Percentiles rank a stretch among this genome's conserved stretches.
Evolutionary conservation across 1,140 invertebrate genomes (phyloP).

Genomic region (Lanistes nyassanus): DNA sequence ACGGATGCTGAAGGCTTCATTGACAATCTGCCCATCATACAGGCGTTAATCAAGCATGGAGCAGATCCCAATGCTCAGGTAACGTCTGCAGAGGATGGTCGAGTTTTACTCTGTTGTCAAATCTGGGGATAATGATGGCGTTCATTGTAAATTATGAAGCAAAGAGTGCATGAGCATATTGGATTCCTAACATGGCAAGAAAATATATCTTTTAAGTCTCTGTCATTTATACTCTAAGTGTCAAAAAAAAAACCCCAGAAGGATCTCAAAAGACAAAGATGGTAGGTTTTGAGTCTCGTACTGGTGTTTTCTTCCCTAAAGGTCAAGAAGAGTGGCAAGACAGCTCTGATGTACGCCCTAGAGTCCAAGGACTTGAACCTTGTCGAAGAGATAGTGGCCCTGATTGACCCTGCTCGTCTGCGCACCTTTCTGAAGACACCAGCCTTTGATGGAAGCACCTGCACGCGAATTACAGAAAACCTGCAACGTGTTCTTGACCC

Average conservation of each 20-base stretch:
- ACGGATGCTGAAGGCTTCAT: conserved; percentile 25
- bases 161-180: no score
- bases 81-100: no score
- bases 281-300: neutral
- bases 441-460: conserved; percentile 53
- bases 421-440: conserved; percentile 46
- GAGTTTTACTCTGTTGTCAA: no score
- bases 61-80: conserved; percentile 57
- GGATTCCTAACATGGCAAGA: no score
- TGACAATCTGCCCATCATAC: conserved; percentile 51
- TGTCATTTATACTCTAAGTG: neutral
- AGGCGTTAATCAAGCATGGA: conserved; percentile 47
- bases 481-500: conserved; percentile 36
- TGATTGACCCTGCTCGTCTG: conserved; percentile 45
- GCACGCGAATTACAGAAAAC: conserved; percentile 49
- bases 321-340: conserved; percentile 60
- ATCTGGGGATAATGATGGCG: no score
- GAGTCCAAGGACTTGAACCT: conserved; percentile 48
- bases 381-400: conserved; percentile 46
- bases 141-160: no score
- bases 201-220: neutral
- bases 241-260: neutral
- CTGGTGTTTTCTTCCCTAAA: conserved; percentile 28
- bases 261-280: no score
- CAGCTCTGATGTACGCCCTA: conserved; percentile 57